Percentiles rank a stretch among this genome's conserved stretches.
Conservation (phyloP, 37 sponge, comb jelly and placozoan genomes). For the Eunapius fragilis region DNA sequence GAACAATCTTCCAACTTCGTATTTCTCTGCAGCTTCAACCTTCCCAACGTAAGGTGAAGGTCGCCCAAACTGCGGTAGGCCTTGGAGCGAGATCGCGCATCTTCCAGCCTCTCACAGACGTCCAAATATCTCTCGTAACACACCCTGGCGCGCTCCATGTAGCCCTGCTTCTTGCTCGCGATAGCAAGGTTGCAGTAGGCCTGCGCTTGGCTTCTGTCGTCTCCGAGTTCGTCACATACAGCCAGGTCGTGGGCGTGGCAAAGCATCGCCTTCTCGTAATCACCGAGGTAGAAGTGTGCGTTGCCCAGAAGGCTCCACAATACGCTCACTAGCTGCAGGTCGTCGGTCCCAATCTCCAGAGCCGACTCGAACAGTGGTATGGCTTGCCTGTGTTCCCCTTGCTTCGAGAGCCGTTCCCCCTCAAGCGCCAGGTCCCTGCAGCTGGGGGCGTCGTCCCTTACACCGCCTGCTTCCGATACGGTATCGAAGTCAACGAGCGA, state of each 20-base stretch:
- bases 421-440: constrained; percentile 82
- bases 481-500: constrained; percentile 33
- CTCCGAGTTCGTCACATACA: constrained; percentile 64
- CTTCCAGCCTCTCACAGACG: constrained; percentile 66
- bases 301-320: constrained; percentile 91
- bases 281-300: constrained; percentile 73
- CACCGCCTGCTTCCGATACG: constrained; percentile 36
- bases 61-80: constrained; percentile 88
- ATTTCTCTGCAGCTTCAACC: constrained; percentile 54
- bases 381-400: constrained; percentile 75
- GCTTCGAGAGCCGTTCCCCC: constrained; percentile 75
- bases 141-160: constrained; percentile 63
- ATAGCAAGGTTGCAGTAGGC: constrained; percentile 90
- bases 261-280: constrained; percentile 66
- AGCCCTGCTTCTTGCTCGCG: constrained; percentile 71
- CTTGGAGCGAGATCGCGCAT: constrained; percentile 60
- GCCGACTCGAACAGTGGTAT: constrained; percentile 83
- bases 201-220: constrained; percentile 78
- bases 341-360: constrained; percentile 70
- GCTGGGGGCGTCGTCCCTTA: constrained; percentile 58
- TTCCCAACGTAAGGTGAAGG: constrained; percentile 74
- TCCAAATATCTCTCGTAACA: constrained; percentile 81
- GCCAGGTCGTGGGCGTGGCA: constrained; percentile 89
- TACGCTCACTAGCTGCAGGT: constrained; percentile 75
- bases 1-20: constrained; percentile 38